phyloP scores from a whole-genome alignment of 2,888 invertebrate genomes.

The Apodemia mormo region DNA sequence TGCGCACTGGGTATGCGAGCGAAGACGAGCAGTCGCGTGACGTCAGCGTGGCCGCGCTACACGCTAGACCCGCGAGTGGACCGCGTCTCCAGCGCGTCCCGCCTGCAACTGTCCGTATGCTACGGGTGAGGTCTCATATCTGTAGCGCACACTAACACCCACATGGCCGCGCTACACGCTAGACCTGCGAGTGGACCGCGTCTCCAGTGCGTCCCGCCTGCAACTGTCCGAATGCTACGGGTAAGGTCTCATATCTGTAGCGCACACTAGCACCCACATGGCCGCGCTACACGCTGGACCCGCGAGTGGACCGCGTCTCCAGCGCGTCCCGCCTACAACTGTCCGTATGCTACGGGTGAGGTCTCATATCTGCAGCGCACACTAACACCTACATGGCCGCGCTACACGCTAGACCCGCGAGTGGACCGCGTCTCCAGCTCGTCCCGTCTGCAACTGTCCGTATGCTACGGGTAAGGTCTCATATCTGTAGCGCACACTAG shows the following conservation, averaged over 20 bases:
- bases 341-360: conserved; percentile 89
- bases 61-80: conserved; percentile 93
- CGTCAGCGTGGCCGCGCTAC: conserved; percentile 93
- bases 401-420: conserved; percentile 92
- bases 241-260: conserved; percentile 51
- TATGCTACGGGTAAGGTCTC: conserved; percentile 86
- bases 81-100: conserved; percentile 88
- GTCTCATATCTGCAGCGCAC: too few relatives aligned
- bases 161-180: conserved; percentile 93
- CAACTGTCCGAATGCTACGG: conserved; percentile 91
- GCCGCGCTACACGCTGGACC: conserved; percentile 93
- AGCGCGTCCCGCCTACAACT: conserved; percentile 89
- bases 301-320: conserved; percentile 91
- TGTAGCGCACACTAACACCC: conserved; percentile 81
- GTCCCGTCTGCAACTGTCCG: conserved; percentile 89
- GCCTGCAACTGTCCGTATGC: conserved; percentile 91
- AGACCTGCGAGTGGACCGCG: conserved; percentile 92
- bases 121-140: conserved; percentile 77
- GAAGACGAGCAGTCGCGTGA: conserved; percentile 91
- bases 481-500: conserved; percentile 58
- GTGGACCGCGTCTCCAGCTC: conserved; percentile 90
- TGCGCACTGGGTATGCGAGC: conserved; percentile 88
- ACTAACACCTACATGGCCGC: conserved; percentile 91
- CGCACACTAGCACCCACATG: conserved; percentile 87
- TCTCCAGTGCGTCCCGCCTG: conserved; percentile 88